phyloP scores from a whole-genome alignment of 2,888 invertebrate species.

The Therioaphis trifolii region DNA sequence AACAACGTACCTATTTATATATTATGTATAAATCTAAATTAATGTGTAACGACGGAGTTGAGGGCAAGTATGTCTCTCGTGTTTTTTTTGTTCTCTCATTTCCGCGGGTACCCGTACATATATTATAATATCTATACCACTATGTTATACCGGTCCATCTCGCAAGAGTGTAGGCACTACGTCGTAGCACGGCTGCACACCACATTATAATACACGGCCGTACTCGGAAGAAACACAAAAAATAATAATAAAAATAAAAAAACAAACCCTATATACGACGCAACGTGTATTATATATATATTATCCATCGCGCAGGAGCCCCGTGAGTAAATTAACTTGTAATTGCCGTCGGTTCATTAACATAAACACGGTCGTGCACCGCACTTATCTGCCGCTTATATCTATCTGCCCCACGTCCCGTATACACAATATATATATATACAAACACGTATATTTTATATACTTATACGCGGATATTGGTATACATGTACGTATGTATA shows the following conservation, averaged over 20 bases:
- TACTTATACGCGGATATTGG: not conserved
- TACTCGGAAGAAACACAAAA: not conserved
- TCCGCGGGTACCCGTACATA: not conserved
- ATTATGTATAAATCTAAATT: too few relatives aligned
- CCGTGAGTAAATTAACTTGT: conserved; percentile 65
- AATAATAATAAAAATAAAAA: not conserved
- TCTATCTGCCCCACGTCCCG: conserved; percentile 10
- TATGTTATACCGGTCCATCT: too few relatives aligned
- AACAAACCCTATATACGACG: not conserved
- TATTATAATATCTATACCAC: too few relatives aligned
- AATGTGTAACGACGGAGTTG: not conserved
- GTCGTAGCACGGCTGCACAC: too few relatives aligned
- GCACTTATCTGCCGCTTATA: conserved; percentile 54
- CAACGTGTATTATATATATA: conserved; percentile 26
- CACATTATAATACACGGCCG: too few relatives aligned
- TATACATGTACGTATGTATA: not conserved
- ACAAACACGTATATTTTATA: not conserved
- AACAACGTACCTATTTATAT: not conserved
- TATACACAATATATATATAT: conserved; percentile 1
- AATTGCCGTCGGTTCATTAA: conserved; percentile 66
- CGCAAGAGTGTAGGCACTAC: too few relatives aligned
- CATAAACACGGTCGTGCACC: conserved; percentile 65
- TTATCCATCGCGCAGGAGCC: conserved; percentile 56
- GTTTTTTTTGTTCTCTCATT: not conserved
- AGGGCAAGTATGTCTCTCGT: not conserved